Evolutionary conservation across 2,113 vertebrate genomes (phyloP), one percentile per base, ranked within the genome.

Genomic region (Colistium nudipinnis): DNA sequence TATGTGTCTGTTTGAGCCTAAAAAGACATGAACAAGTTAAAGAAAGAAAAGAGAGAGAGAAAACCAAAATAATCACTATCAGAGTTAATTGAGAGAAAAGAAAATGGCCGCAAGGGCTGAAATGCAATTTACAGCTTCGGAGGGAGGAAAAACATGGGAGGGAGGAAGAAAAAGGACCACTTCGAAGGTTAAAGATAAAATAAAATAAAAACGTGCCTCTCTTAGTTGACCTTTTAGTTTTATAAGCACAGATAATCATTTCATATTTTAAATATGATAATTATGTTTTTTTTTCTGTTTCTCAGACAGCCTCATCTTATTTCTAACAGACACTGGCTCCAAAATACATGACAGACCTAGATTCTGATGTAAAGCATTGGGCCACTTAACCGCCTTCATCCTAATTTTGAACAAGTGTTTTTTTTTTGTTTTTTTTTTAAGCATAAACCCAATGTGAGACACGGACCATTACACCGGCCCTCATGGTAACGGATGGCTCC

Each of bases 121-220:
- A 73, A 62, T 62, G 55, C 62, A 75, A 57, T 78, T 80, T 75
- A 80, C 38, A 65, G 74, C 65, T 72, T 80, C 5, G 2, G n/a
- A 48, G 1, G 6, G 44, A 68, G 33, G 28, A 51, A 36, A 61
- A 60, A 39, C 28, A 35, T 20, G 28, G 24, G 25, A 22, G 12
- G 0, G 19, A 57, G 41, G 24, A 55, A 19, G 12, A 24, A 25
- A 36, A 43, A 6, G 39, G 19, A 36, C 35, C 35, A 36, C 35
- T 12, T 4, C 5, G 19, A 17, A 44, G 41, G 14, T 44, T 9
- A 19, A n/a, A n/a, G n/a, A n/a, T n/a, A n/a, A n/a, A n/a, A n/a
- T n/a, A n/a, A n/a, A n/a, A n/a, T n/a, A n/a, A n/a, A n/a, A n/a
- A n/a, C n/a, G n/a, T 17, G 9, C 1, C 6, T n/a, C 35, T 52